Conservation (phyloP, 2,797 vertebrate species). For the Trichosurus vulpecula region DNA sequence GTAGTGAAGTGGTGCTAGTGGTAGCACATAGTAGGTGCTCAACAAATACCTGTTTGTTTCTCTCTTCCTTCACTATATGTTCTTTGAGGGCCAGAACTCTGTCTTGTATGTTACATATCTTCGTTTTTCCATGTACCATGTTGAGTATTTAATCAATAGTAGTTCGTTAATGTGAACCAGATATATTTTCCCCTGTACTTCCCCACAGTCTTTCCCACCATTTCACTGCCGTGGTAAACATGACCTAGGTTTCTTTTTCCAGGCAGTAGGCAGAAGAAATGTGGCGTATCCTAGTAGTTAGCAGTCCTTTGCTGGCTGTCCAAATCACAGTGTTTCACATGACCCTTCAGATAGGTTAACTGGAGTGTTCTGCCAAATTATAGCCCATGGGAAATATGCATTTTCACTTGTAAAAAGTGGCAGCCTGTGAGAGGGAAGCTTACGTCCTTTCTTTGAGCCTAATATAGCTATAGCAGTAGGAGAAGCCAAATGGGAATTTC, state of each 20-base stretch:
- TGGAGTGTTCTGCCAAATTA: slow-evolving; percentile 69
- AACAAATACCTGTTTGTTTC: background rate
- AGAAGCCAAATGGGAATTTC: slow-evolving; percentile 70
- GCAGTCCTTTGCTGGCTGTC: slow-evolving; percentile 38
- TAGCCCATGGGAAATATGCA: slow-evolving; percentile 66
- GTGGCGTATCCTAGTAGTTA: slow-evolving; percentile 34
- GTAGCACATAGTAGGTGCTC: background rate
- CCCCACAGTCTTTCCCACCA: slow-evolving; percentile 12
- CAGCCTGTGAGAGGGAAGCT: slow-evolving; percentile 70
- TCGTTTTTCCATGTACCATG: background rate
- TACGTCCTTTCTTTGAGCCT: slow-evolving; percentile 69
- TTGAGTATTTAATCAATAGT: background rate
- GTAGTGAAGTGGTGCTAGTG: background rate
- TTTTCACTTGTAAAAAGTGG: slow-evolving; percentile 73
- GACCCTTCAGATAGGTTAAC: slow-evolving; percentile 48
- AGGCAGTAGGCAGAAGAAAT: slow-evolving; percentile 37
- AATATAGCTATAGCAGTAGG: slow-evolving; percentile 77
- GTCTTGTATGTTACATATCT: background rate
- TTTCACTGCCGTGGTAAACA: background rate
- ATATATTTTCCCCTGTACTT: background rate
- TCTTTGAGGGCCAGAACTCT: background rate
- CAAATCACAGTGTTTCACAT: slow-evolving; percentile 71
- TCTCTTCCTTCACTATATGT: background rate
- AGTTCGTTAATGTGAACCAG: background rate
- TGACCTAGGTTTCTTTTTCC: slow-evolving; percentile 55